These are phyloP conservation scores for Falco biarmicus DNA, from an alignment of 2,797 vertebrate species.

Conservation along the genomic window DNA sequence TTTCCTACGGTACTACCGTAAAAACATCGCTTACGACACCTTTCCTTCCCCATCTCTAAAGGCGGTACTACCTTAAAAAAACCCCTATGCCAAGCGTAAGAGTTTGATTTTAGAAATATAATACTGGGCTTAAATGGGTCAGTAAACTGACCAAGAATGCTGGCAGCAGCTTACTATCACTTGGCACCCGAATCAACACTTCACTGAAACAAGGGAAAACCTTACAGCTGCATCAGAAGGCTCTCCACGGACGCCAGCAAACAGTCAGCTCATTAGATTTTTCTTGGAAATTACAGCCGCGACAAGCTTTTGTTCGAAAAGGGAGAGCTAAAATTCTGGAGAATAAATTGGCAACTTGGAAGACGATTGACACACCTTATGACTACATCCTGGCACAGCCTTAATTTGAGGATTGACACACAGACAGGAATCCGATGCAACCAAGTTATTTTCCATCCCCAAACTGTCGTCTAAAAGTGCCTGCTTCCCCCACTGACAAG, in stretches of 20 bases:
- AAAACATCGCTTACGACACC: background rate
- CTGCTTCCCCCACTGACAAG: background rate
- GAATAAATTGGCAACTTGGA: background rate
- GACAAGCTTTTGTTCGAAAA: background rate
- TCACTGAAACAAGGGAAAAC: background rate
- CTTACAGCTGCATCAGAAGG: background rate
- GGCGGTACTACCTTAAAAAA: background rate
- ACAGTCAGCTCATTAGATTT: background rate
- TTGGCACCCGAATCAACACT: background rate
- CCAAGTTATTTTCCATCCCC: background rate
- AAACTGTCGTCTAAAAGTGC: background rate
- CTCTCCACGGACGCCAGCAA: background rate
- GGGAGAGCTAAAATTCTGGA: background rate
- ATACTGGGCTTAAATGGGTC: background rate
- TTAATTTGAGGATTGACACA: background rate
- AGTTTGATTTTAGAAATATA: constrained; percentile 21
- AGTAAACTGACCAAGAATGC: background rate
- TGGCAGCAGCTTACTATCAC: background rate
- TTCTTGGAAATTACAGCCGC: background rate
- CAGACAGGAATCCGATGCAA: background rate
- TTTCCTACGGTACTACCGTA: background rate
- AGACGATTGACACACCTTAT: background rate
- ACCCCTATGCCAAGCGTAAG: background rate
- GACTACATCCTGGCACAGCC: background rate
- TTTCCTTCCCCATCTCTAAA: background rate